phyloP scores from a whole-genome alignment of 1,140 invertebrate species.

The Leptonema lineaticorne region DNA sequence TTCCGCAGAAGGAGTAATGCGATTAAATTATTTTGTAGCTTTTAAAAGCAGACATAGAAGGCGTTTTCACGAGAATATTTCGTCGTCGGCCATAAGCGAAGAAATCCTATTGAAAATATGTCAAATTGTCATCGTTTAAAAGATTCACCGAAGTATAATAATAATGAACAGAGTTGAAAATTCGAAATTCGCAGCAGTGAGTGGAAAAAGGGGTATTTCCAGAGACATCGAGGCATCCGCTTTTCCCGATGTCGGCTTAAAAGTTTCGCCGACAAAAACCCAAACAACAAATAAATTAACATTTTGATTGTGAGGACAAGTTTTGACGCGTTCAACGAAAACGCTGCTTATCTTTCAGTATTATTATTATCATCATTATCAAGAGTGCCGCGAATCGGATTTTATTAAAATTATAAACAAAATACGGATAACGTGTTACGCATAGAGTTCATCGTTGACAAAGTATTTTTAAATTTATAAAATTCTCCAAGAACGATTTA shows the following conservation, averaged over 20 bases:
- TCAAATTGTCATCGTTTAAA: slow-evolving; percentile 14
- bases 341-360: not conserved
- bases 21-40: not conserved
- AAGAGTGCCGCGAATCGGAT: no score
- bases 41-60: not conserved
- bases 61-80: not conserved
- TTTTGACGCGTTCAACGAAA: not conserved
- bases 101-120: not conserved
- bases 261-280: slow-evolving; percentile 8
- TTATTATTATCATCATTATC: no score
- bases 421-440: no score
- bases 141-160: not conserved
- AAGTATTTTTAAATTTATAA: no score
- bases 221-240: not conserved
- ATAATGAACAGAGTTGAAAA: slow-evolving; percentile 3
- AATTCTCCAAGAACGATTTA: no score
- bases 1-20: no score
- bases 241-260: slow-evolving; percentile 3
- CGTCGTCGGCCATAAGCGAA: not conserved
- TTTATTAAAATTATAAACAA: no score
- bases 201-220: slow-evolving; percentile 3
- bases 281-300: slow-evolving; percentile 13
- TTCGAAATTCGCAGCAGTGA: not conserved
- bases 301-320: slow-evolving; percentile 2
- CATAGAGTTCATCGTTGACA: no score